Evolutionary conservation across 2,797 vertebrate genomes (phyloP).

Genomic region (Fistularia commersonii): DNA sequence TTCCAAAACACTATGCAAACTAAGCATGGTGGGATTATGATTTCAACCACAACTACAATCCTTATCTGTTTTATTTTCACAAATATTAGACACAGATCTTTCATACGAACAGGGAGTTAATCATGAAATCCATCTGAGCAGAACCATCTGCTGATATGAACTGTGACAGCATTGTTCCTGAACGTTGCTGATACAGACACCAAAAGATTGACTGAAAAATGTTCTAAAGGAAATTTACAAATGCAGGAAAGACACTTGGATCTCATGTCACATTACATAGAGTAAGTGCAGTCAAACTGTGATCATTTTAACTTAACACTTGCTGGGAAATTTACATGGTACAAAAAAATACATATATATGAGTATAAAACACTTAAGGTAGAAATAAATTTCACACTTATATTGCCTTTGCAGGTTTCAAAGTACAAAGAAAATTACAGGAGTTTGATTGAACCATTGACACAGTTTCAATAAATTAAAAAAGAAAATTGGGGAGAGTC

Average conservation of each 20-base stretch:
- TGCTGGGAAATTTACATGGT: conserved; percentile 14
- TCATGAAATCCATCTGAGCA: too few relatives aligned
- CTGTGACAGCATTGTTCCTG: too few relatives aligned
- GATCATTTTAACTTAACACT: not conserved
- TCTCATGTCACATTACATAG: conserved; percentile 4
- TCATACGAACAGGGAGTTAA: too few relatives aligned
- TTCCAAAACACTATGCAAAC: too few relatives aligned
- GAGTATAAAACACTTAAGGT: conserved; percentile 44
- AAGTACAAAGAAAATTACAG: conserved; percentile 15
- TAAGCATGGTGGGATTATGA: too few relatives aligned
- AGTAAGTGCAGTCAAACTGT: conserved; percentile 25
- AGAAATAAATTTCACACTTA: conserved; percentile 21
- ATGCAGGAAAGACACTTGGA: conserved; percentile 6
- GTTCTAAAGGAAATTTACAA: conserved; percentile 1
- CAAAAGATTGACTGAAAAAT: not conserved
- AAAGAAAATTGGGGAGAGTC: conserved; percentile 3
- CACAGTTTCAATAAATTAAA: conserved; percentile 61
- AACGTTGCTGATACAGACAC: not conserved
- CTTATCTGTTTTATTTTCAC: conserved; percentile 50
- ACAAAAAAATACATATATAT: conserved; percentile 31
- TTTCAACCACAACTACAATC: too few relatives aligned
- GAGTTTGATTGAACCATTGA: conserved; percentile 30
- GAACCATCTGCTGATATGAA: too few relatives aligned
- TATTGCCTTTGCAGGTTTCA: conserved; percentile 15
- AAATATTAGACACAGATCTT: conserved; percentile 28